phyloP scores from a whole-genome alignment of 1,140 invertebrate species.

The Nomia melanderi region DNA sequence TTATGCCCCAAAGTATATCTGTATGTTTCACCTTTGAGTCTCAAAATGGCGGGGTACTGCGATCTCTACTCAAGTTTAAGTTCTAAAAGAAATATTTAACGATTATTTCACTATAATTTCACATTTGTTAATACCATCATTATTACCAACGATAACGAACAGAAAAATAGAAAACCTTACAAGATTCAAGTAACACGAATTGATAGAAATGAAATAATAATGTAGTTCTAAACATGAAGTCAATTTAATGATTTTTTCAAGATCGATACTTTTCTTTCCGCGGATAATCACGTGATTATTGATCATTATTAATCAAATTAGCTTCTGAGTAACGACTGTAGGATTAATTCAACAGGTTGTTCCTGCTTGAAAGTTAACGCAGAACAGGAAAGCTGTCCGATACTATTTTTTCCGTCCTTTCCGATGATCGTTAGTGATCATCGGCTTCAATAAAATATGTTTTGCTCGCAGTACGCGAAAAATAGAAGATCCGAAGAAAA shows the following conservation, averaged over 20 bases:
- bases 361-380: not conserved
- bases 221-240: too few relatives aligned
- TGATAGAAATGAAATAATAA: too few relatives aligned
- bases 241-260: too few relatives aligned
- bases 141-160: not conserved
- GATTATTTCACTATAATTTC: too few relatives aligned
- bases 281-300: too few relatives aligned
- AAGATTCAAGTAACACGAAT: not conserved
- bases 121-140: too few relatives aligned
- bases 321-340: not conserved
- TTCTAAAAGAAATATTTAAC: not conserved
- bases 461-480: not conserved
- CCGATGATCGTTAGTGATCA: not conserved
- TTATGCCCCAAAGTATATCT: not conserved
- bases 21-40: not conserved
- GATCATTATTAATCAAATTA: too few relatives aligned
- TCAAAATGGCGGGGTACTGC: not conserved
- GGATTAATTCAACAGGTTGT: slow-evolving; percentile 65
- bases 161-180: not conserved
- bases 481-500: slow-evolving; percentile 8
- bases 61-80: not conserved
- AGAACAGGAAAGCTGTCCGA: not conserved
- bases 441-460: not conserved
- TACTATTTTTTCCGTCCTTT: not conserved
- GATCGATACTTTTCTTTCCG: too few relatives aligned